Evolutionary conservation across 2,888 invertebrate species (phyloP).

Genomic region (Thecophora atra): DNA sequence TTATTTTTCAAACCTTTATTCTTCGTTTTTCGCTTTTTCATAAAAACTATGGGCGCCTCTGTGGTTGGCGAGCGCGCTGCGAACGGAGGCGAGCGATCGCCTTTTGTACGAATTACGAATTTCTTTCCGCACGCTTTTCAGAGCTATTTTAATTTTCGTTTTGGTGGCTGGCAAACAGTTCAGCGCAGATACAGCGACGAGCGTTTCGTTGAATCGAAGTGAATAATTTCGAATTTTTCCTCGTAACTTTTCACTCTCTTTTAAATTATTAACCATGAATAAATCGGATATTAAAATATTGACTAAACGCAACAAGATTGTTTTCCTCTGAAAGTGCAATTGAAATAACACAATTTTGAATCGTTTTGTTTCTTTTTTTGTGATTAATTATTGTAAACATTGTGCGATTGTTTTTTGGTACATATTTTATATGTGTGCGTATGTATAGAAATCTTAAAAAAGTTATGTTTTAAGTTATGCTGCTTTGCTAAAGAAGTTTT

Average conservation of each 20-base stretch:
- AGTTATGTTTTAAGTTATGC: no score
- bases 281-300: not conserved
- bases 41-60: not conserved
- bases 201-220: conserved; percentile 29
- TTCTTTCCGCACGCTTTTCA: conserved; percentile 24
- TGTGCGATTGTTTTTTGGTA: not conserved
- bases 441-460: conserved; percentile 20
- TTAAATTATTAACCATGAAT: conserved; percentile 4
- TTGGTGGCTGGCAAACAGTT: conserved; percentile 50
- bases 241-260: no score
- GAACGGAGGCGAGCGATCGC: conserved; percentile 27
- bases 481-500: not conserved
- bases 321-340: not conserved
- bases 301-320: not conserved
- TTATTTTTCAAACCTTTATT: no score
- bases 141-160: conserved; percentile 54
- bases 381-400: conserved; percentile 37
- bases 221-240: conserved; percentile 30
- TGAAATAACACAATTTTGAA: not conserved
- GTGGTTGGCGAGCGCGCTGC: conserved; percentile 11
- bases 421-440: not conserved
- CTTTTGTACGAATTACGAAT: conserved; percentile 26
- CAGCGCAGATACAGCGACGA: conserved; percentile 48
- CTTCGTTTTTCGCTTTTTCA: not conserved
- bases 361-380: conserved; percentile 28